Evolutionary conservation across 1,140 invertebrate species (phyloP), one percentile per base, ranked within the genome.

Genomic region (Anthonomus grandis): DNA sequence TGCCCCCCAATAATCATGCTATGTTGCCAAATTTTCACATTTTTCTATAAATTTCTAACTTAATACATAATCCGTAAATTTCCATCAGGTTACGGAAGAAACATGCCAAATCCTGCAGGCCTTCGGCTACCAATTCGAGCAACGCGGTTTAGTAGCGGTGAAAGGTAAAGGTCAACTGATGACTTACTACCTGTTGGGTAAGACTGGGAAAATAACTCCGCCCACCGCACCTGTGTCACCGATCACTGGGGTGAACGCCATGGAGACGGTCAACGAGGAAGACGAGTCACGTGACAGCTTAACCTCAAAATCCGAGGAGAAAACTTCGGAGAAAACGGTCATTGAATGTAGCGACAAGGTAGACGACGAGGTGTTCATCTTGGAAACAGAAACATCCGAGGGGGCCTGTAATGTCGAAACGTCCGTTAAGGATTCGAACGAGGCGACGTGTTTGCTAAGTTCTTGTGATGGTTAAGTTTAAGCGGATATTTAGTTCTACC

Each of bases 81-180:
- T n/a, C n/a, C n/a, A n/a, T 47, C 54, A 94, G 91, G 92, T 96
- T 10, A 95, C 93, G 0, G 90, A 95, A 72, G 93, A 96, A 71
- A 96, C 93, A 0, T 87, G 87, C 61, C 79, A 84, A 56, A 94
- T 96, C 62, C 76, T 96, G 1, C 81, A 91, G 68, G 79, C 84
- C 34, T 96, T 93, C 70, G 90, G 90, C 2, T 97, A 92, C 70
- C 85, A 84, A 37, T 97, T 96, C 73, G 90, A 93, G 70, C 91
- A 95, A 67, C 82, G 93, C 1, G 93, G 94, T 2, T 75, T 95
- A 34, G 91, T 97, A 0, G 85, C 87, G 4, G 93, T 97, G 3
- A 97, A 97, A 72, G 93, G 94, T 38, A 97, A 97, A 74, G 94
- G 94, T 3, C 90, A 96, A 73, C 79, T 97, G 10, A 89, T 95